Evolutionary conservation across 37 sponge, comb jelly and placozoan genomes (phyloP), one percentile per base, ranked within the genome.

Genomic region (Geodia barretti): DNA sequence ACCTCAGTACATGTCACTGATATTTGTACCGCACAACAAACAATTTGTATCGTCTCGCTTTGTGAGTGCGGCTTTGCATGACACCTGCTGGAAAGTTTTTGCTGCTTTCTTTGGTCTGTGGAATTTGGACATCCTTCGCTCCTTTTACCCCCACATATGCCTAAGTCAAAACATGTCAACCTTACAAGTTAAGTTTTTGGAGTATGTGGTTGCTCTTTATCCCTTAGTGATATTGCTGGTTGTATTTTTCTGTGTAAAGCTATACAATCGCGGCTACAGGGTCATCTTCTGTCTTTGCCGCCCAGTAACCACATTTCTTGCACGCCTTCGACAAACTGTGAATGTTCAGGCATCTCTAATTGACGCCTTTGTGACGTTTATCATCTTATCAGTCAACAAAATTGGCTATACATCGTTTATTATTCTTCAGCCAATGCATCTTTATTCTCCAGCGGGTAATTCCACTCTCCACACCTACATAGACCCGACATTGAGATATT

Each of bases 81-180:
- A n/a, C n/a, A n/a, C n/a, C n/a, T n/a, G n/a, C n/a, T n/a, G 28
- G 26, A 36, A 81, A 21, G 26, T 60, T 23, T 81, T 60, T 37
- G 31, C 7, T 21, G 23, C 28, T 31, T 20, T 81, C 21, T 81
- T 43, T 71, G 58, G 73, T 28, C 71, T 81, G 4, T 92, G 92
- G 92, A 87, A 92, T 43, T 64, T 87, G 61, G 75, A 87, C 9
- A 87, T 92, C 58, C 78, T 92, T 63, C 54, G 70, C 21, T 59
- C 58, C 30, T 43, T 64, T 31, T 2, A 80, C n/a, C n/a, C n/a
- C n/a, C n/a, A n/a, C n/a, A n/a, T n/a, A n/a, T 89, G 90, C 33
- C 58, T 84, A 41, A 60, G 66, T 62, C 19, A 62, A 3, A 2
- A 80, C 20, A 70, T 78, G 17, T 68, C 70, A 41, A 60, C 81